Conservation (phyloP, 2,113 vertebrate species). For the Cacatua alba region DNA sequence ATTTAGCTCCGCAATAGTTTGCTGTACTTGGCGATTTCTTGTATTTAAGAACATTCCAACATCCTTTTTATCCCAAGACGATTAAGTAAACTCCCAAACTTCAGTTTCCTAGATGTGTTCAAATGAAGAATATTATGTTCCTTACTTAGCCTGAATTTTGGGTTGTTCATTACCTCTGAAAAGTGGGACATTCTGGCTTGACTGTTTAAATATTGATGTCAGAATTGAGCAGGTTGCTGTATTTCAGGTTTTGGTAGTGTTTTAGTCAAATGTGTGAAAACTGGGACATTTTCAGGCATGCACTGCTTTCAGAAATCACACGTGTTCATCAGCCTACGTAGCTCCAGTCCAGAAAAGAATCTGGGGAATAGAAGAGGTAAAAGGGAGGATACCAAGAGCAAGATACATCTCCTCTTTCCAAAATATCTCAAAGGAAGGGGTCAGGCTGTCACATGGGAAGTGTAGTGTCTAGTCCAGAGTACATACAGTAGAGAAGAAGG, state of each 20-base stretch:
- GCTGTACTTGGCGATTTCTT: neutral
- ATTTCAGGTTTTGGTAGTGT: slow-evolving; percentile 44
- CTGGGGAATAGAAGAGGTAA: neutral
- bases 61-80: neutral
- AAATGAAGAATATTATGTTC: neutral
- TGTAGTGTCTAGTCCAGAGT: neutral
- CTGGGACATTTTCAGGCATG: slow-evolving; percentile 38
- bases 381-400: neutral
- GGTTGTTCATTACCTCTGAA: neutral
- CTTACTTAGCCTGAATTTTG: neutral
- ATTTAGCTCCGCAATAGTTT: neutral
- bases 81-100: neutral
- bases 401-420: neutral
- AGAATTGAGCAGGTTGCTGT: slow-evolving; percentile 51
- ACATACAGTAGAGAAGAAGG: neutral
- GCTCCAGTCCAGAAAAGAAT: slow-evolving; percentile 2
- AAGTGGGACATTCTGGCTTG: slow-evolving; percentile 38
- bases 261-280: slow-evolving; percentile 59
- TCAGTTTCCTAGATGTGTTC: neutral
- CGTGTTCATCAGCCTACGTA: slow-evolving; percentile 20
- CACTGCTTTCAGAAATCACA: slow-evolving; percentile 16
- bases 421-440: neutral
- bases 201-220: slow-evolving; percentile 57
- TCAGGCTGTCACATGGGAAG: neutral
- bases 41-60: neutral